Evolutionary conservation across 2,888 invertebrate genomes (phyloP), one percentile per base, ranked within the genome.

Genomic region (Electrophaes corylata): DNA sequence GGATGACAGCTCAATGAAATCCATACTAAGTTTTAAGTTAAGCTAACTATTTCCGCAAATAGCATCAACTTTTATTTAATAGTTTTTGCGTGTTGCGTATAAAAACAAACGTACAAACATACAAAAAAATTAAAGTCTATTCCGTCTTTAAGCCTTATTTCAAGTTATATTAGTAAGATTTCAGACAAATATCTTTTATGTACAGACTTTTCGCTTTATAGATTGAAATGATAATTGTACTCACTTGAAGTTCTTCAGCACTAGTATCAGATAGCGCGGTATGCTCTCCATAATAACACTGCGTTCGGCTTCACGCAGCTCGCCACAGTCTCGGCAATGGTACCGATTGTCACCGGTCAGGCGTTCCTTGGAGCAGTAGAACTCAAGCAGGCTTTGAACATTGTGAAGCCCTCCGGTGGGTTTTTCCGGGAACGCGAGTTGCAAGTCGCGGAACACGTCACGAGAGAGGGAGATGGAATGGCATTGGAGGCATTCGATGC

Each of bases 281-380:
- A 95, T 93, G 50, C 94, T 93, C 10, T 95, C 93, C 6, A 97
- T 94, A 1, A 84, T 63, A 0, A 89, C 88, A 53, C 83, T 84
- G 18, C 86, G 72, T 76, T 96, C 95, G 0, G 96, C 97, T 73
- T 97, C 96, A 37, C 95, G 95, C 11, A 96, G 86, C 11, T 92
- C 92, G 48, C 93, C 93, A 78, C 97, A 98, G 48, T 93, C 93
- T 60, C 94, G 94, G 88, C 97, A 98, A 65, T 94, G 93, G 81
- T 97, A 98, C 39, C 83, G 94, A 78, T 98, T 97, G 50, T 96
- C 96, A 0, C 96, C 97, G 1, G 94, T 93, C 29, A 98, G 83
- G 52, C 93, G 94, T 78, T 98, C 97, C 1, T 95, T 94, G 16
- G 95, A 94, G 66, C 96, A 93, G 78, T 96, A 97, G 75, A 94